Evolutionary conservation across 2,113 vertebrate genomes (phyloP), one percentile per base, ranked within the genome.

Genomic region (Caracal caracal): DNA sequence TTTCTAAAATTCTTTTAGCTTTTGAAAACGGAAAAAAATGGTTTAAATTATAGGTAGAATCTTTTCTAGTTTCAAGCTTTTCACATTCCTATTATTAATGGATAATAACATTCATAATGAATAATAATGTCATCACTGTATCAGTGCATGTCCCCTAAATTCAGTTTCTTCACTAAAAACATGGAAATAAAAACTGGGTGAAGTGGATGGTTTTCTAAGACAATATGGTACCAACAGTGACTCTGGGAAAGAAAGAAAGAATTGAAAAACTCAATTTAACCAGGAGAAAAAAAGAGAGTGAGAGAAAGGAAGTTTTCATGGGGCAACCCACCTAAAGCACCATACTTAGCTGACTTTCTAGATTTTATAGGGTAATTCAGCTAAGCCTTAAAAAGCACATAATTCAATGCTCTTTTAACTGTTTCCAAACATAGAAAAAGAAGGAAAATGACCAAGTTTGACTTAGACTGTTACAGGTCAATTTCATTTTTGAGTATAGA

Each of bases 401-500:
- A 89, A 85, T 35, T 35, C 80, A 28, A 35, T 63, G 51, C 51
- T 78, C 35, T n/a, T 89, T 88, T 85, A 84, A 88, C 3, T 71
- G 16, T 90, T 43, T 16, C 4, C 70, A 17, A 79, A 40, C 11
- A 51, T 63, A 89, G 37, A 84, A 53, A 88, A 90, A 43, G 40
- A 80, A 78, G 8, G 8, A 78, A 84, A 51, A 84, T 40, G 33
- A 20, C 13, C 33, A 88, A 43, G 17, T 75, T 75, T 75, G 33
- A 53, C 43, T 71, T 47, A 71, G 73, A 63, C 20, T 22, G 17
- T 61, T 85, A 6, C 5, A 35, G 61, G 51, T 84, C 61, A 95
- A 24, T 85, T 66, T 88, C n/a, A 78, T 68, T 85, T 95, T 91
- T 85, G 3, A 89, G 75, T 75, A 88, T 65, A 82, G 4, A 68